Percentiles rank a stretch among this genome's conserved stretches.
These are phyloP conservation scores for Eupelmus urozonus DNA, from an alignment of 2,888 invertebrate genomes.

Conservation along the genomic window DNA sequence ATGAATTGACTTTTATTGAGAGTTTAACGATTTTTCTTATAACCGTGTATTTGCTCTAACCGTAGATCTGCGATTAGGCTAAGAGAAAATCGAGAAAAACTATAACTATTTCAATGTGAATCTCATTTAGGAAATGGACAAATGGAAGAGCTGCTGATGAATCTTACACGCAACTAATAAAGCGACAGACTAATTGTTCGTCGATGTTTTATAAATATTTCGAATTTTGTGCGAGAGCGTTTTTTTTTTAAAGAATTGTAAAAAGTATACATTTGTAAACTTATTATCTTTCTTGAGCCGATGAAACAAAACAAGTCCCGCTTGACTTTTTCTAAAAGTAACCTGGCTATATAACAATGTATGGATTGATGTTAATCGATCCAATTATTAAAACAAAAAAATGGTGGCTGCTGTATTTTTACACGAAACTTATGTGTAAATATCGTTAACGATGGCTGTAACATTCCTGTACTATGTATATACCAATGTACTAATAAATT, in stretches of 20 bases:
- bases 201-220: conserved; percentile 49
- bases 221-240: conserved; percentile 4
- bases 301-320: conserved; percentile 26
- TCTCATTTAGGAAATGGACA: conserved; percentile 20
- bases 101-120: conserved; percentile 38
- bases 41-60: conserved; percentile 9
- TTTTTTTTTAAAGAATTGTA: conserved; percentile 38
- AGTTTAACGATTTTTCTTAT: conserved; percentile 32
- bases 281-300: conserved; percentile 29
- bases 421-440: conserved; percentile 75
- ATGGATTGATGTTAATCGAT: too few relatives aligned
- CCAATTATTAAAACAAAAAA: conserved; percentile 43
- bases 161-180: conserved; percentile 8
- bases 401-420: conserved; percentile 74
- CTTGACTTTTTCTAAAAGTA: conserved; percentile 48
- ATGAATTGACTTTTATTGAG: conserved; percentile 42
- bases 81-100: conserved; percentile 15
- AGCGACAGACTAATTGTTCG: conserved; percentile 38
- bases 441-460: conserved; percentile 65
- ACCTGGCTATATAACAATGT: conserved; percentile 23
- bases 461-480: conserved; percentile 62
- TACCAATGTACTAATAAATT: conserved; percentile 62
- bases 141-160: conserved; percentile 13
- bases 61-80: conserved; percentile 19
- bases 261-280: conserved; percentile 31